Base-by-base conservation (phyloP, 2,888 invertebrate genomes). In the Cataglyphis livida region DNA sequence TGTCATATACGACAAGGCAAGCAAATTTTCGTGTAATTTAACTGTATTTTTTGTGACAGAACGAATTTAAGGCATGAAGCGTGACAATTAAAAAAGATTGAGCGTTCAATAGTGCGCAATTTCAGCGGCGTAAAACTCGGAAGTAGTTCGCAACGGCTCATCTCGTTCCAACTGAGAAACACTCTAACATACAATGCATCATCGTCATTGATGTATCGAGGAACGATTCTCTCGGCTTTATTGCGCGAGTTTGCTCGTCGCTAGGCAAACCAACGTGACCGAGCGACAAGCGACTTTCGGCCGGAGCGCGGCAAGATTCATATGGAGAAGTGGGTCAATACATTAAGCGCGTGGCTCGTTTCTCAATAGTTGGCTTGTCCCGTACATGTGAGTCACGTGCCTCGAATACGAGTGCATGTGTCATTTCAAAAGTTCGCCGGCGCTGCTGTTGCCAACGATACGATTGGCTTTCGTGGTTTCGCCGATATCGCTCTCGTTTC, bases 301-400 rank as follows among this genome's bases (percentile, higher is more conserved):
- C 28, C 82, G 74, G 64, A 81, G 76, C 68, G 85, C 70, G 85
- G 87, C 85, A 91, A 88, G 88, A 91, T 92, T 91, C 88, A 90
- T 91, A 92, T 89, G 85, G 79, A 61, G 79, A 91, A 91, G 85
- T 89, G 85, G 91, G 90, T 91, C 92, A 91, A 91, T 90, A 87
- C 90, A 87, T 87, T 89, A 89, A 89, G 90, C 87, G 84, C 85
- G 85, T 85, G 88, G 84, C 86, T 90, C 88, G 90, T 87, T 91
- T 90, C 84, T 86, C 87, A 82, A 88, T 88, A 84, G 87, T 66
- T 71, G 32, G 59, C 35, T 74, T 41, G n/a, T 44, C 66, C 61
- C 62, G 21, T 81, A 71, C 75, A 86, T 84, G 83, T 82, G 73
- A 84, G 88, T 89, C 88, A 90, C 90, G 89, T 85, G 87, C 82